A percentile compares a stretch with the other conserved stretches of the same genome.
Conservation (phyloP, 30 jellyfish, hydroid and myxozoan species). For the Chironex yamaguchii region DNA sequence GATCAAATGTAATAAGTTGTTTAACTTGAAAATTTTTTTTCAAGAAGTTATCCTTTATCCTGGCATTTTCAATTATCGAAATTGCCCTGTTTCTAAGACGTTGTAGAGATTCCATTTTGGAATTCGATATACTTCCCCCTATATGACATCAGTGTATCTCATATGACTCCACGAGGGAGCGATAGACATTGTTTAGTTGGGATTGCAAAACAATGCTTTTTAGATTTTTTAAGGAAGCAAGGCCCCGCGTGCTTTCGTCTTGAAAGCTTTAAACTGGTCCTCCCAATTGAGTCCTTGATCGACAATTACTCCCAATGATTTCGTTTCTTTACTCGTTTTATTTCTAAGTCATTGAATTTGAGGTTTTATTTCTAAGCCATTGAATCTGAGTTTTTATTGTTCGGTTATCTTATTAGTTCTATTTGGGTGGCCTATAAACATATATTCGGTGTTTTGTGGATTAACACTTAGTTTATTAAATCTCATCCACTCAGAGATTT, state of each 20-base stretch:
- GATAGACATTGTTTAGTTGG: slow-evolving; percentile 29
- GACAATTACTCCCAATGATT: slow-evolving; percentile 21
- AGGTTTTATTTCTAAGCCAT: neutral
- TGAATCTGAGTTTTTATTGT: neutral
- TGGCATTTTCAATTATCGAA: neutral
- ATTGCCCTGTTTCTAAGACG: too few relatives aligned
- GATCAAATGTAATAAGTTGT: too few relatives aligned
- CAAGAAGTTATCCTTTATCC: slow-evolving; percentile 19
- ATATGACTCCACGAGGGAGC: slow-evolving; percentile 51
- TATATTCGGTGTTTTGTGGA: slow-evolving; percentile 5
- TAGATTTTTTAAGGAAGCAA: slow-evolving; percentile 29
- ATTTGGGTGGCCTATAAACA: slow-evolving; percentile 1
- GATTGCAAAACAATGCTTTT: slow-evolving; percentile 38
- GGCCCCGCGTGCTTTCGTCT: slow-evolving; percentile 47
- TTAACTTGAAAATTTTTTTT: too few relatives aligned
- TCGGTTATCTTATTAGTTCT: too few relatives aligned
- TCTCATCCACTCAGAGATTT: too few relatives aligned
- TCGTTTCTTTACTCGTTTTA: slow-evolving; percentile 38
- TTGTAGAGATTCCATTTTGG: slow-evolving; percentile 16
- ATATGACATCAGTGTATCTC: slow-evolving; percentile 36
- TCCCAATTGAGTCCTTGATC: slow-evolving; percentile 45
- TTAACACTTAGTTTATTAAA: neutral
- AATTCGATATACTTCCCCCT: slow-evolving; percentile 10
- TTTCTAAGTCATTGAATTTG: slow-evolving; percentile 1
- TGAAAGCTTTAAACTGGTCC: slow-evolving; percentile 36